Evolutionary conservation across 1,140 invertebrate species (phyloP).

Genomic region (Papilio dardanus): DNA sequence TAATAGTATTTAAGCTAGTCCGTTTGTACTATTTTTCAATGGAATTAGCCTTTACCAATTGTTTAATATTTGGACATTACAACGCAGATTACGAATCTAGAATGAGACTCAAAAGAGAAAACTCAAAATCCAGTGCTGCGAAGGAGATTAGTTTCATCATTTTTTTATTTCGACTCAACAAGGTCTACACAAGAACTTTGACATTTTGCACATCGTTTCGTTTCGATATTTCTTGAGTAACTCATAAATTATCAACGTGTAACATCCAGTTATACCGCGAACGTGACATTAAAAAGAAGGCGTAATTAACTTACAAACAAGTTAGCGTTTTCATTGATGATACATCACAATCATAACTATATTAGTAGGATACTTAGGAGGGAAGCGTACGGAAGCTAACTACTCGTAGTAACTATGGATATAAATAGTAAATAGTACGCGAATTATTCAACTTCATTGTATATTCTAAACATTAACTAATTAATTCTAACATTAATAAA

Average conservation of each 20-base stretch:
- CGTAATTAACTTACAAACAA: neutral
- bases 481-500: too few relatives aligned
- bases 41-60: neutral
- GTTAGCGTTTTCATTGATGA: neutral
- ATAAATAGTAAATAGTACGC: neutral
- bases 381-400: neutral
- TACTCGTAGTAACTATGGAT: neutral
- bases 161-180: neutral
- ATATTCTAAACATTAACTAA: neutral
- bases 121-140: neutral
- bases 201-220: neutral
- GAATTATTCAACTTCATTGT: neutral
- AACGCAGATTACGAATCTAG: neutral
- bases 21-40: neutral
- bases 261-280: neutral
- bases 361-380: neutral
- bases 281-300: neutral
- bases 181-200: neutral
- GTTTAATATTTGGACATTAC: neutral
- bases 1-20: neutral
- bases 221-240: neutral
- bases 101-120: neutral
- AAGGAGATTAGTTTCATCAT: neutral
- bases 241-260: neutral
- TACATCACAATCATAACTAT: neutral